phyloP scores from a whole-genome alignment of 2,888 invertebrate genomes.

The Drosophila fulvimacula region DNA sequence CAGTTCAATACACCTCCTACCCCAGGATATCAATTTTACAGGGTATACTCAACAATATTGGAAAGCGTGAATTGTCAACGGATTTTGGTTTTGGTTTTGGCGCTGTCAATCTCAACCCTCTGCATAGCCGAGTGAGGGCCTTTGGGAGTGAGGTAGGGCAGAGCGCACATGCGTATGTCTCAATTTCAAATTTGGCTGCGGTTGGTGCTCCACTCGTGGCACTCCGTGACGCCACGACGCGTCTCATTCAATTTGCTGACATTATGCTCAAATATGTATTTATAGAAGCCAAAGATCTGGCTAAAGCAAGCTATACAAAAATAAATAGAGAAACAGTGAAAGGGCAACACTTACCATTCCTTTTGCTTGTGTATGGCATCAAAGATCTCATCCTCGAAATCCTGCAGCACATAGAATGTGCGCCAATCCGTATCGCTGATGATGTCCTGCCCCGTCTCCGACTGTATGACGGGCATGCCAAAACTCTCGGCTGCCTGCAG shows the following conservation, averaged over 20 bases:
- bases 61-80: conserved; percentile 21
- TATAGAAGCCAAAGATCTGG: conserved; percentile 2
- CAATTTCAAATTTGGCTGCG: conserved; percentile 71
- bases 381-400: conserved; percentile 89
- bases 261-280: conserved; percentile 27
- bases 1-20: not conserved
- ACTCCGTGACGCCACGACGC: conserved; percentile 42
- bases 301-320: not conserved
- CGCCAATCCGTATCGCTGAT: conserved; percentile 86
- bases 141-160: not conserved
- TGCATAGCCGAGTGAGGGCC: not conserved
- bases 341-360: conserved; percentile 86
- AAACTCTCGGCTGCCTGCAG: conserved; percentile 87
- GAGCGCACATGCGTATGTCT: conserved; percentile 61
- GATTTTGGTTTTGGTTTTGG: conserved; percentile 42
- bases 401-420: conserved; percentile 89
- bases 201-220: conserved; percentile 47
- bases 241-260: conserved; percentile 47
- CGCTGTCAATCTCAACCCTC: conserved; percentile 65
- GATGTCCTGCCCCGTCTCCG: conserved; percentile 87
- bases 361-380: conserved; percentile 87
- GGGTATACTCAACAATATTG: conserved; percentile 10
- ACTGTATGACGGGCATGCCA: conserved; percentile 87
- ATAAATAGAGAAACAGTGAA: too few species aligned
- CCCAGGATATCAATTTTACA: not conserved